phyloP scores from a whole-genome alignment of 2,888 invertebrate genomes.

The Eledona agricola region DNA sequence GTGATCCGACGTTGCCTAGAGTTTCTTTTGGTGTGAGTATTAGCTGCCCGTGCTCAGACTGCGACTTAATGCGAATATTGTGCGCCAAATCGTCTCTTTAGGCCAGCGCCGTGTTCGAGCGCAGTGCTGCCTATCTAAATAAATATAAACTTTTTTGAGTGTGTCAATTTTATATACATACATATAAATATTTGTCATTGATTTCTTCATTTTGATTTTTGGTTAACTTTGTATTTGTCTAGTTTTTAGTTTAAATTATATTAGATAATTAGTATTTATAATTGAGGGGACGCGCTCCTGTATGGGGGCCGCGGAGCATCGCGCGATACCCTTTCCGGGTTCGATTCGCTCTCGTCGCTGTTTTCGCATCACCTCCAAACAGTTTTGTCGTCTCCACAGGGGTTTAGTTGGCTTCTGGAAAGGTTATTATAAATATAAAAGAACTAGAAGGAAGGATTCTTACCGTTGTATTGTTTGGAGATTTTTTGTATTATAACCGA shows the following conservation, averaged over 20 bases:
- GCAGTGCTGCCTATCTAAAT: slow-evolving; percentile 51
- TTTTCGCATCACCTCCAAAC: slow-evolving; percentile 29
- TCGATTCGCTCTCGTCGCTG: slow-evolving; percentile 6
- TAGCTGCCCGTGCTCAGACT: slow-evolving; percentile 58
- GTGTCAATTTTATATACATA: slow-evolving; percentile 56
- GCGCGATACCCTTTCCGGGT: slow-evolving; percentile 30
- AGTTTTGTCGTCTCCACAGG: slow-evolving; percentile 71
- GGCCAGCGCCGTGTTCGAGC: slow-evolving; percentile 60
- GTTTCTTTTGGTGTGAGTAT: slow-evolving; percentile 65
- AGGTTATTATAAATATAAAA: slow-evolving; percentile 83
- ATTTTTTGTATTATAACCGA: slow-evolving; percentile 51
- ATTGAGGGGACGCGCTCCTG: slow-evolving; percentile 46
- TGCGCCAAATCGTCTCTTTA: slow-evolving; percentile 63
- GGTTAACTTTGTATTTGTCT: slow-evolving; percentile 48
- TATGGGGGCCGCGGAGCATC: slow-evolving; percentile 48
- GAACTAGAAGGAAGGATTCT: slow-evolving; percentile 69
- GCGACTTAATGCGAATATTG: slow-evolving; percentile 61
- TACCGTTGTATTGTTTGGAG: slow-evolving; percentile 29
- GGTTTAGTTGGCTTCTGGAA: slow-evolving; percentile 83
- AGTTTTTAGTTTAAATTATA: slow-evolving; percentile 48
- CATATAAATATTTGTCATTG: slow-evolving; percentile 43
- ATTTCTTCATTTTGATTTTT: slow-evolving; percentile 39
- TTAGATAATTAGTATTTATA: slow-evolving; percentile 51
- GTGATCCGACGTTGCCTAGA: slow-evolving; percentile 64
- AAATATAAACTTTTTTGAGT: slow-evolving; percentile 55